Evolutionary conservation across 1,140 invertebrate genomes (phyloP).

Genomic region (Periplaneta americana): DNA sequence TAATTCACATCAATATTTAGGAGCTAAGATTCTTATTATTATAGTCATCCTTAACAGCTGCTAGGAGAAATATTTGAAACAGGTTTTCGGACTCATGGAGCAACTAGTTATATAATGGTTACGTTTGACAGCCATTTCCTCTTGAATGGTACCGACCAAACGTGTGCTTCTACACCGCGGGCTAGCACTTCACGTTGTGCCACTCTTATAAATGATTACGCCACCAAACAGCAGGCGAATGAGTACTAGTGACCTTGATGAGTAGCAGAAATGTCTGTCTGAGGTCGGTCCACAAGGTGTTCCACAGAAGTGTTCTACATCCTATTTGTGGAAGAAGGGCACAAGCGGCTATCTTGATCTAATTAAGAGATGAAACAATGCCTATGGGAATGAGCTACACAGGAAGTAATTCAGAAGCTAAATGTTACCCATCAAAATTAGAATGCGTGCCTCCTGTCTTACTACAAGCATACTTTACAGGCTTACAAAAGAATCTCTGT

Average conservation of each 20-base stretch:
- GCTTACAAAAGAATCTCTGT: background rate
- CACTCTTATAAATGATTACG: background rate
- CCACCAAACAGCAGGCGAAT: background rate
- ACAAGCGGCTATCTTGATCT: background rate
- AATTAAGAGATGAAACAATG: background rate
- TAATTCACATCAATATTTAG: background rate
- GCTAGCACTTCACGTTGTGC: background rate
- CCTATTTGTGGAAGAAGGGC: background rate
- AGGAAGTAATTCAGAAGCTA: background rate
- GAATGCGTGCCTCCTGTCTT: background rate
- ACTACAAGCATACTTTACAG: background rate
- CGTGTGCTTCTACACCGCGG: too few relatives aligned
- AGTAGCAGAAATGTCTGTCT: background rate
- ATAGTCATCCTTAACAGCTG: background rate
- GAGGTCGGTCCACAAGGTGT: background rate
- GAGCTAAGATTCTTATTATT: background rate
- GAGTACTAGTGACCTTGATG: background rate
- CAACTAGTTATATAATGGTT: background rate
- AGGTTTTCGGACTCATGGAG: background rate
- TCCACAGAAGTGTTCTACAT: background rate
- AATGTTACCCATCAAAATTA: background rate
- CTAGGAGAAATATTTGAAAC: background rate
- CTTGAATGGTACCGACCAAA: background rate
- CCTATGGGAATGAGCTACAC: background rate
- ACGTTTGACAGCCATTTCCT: background rate